Conservation (phyloP, 2,888 invertebrate genomes). For the Ceramica pisi region DNA sequence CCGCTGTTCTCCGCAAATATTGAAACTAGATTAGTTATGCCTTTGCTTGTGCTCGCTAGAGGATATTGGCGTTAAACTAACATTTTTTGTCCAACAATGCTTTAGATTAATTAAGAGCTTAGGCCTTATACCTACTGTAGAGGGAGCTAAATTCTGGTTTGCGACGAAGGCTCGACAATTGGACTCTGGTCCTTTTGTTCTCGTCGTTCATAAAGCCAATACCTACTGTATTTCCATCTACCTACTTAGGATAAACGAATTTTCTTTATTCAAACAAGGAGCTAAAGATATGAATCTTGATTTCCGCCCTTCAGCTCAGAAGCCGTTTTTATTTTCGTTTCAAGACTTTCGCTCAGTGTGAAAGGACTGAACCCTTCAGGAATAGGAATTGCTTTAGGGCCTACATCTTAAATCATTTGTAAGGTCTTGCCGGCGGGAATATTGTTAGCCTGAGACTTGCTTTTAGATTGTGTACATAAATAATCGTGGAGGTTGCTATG, state of each 20-base stretch:
- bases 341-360: constrained; percentile 14
- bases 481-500: constrained; percentile 19
- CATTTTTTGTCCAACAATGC: background rate
- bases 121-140: background rate
- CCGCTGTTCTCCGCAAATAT: constrained; percentile 44
- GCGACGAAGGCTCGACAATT: background rate
- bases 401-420: constrained; percentile 47
- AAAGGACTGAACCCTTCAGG: constrained; percentile 34
- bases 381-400: constrained; percentile 47
- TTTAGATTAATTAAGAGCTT: background rate
- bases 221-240: constrained; percentile 10
- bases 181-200: background rate
- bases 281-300: constrained; percentile 34
- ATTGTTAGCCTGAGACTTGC: constrained; percentile 31
- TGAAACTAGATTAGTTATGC: constrained; percentile 31
- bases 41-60: constrained; percentile 24
- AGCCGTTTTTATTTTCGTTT: constrained; percentile 29
- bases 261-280: constrained; percentile 22
- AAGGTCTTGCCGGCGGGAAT: constrained; percentile 20
- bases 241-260: constrained; percentile 23
- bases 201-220: background rate
- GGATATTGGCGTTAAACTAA: background rate
- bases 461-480: constrained; percentile 50
- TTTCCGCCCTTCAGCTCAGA: constrained; percentile 19
- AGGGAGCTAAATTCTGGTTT: no score